Conservation (phyloP, 2,888 invertebrate species). For the Zygaena filipendulae region DNA sequence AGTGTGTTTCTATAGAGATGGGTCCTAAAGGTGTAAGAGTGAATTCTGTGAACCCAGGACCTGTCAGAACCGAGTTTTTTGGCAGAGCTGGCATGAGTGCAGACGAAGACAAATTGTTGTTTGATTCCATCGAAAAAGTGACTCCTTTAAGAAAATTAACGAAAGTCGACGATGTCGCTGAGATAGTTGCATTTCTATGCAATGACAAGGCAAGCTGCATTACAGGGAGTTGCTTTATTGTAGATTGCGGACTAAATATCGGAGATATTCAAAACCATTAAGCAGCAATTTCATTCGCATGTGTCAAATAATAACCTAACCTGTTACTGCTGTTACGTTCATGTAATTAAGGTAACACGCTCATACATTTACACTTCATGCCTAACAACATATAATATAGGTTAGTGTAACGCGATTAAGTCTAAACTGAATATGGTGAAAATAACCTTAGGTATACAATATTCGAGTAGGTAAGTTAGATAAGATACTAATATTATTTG, state of each 20-base stretch:
- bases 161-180: conserved; percentile 35
- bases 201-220: conserved; percentile 39
- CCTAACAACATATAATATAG: too few species aligned
- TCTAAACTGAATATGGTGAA: too few species aligned
- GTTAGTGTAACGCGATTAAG: too few species aligned
- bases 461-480: too few species aligned
- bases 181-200: conserved; percentile 36
- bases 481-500: too few species aligned
- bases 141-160: conserved; percentile 33
- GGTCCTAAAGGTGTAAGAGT: conserved; percentile 40
- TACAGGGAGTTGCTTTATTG: conserved; percentile 34
- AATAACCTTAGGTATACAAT: too few species aligned
- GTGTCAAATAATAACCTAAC: conserved; percentile 23
- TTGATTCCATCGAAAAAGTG: conserved; percentile 23
- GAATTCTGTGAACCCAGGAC: conserved; percentile 46
- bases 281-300: conserved; percentile 20
- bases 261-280: conserved; percentile 22
- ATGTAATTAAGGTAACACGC: too few species aligned
- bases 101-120: conserved; percentile 26
- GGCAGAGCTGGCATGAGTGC: conserved; percentile 32
- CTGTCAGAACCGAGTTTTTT: conserved; percentile 39
- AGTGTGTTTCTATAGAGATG: conserved; percentile 39
- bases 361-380: too few species aligned
- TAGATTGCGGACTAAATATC: conserved; percentile 40
- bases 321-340: too few species aligned